A percentile compares a stretch with the other conserved stretches of the same genome.
Conservation (phyloP, 2,113 vertebrate species). For the Aspiorhynchus laticeps region DNA sequence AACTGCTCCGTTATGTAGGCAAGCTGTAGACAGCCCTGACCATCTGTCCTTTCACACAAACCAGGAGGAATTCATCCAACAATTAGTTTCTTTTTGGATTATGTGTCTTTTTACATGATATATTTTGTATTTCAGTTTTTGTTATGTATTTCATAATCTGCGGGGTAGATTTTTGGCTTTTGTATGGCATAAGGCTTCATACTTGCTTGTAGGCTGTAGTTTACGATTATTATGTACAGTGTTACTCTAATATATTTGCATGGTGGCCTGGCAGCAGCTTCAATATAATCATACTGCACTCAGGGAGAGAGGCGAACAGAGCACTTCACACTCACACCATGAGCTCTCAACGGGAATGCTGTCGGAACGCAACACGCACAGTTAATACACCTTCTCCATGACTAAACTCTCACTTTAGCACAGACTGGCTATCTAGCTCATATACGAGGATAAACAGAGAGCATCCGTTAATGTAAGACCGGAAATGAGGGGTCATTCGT, state of each 20-base stretch:
- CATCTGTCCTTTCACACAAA: constrained; percentile 50
- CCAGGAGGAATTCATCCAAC: constrained; percentile 24
- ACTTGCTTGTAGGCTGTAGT: constrained; percentile 49
- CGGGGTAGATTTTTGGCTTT: constrained; percentile 63
- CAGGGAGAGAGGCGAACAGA: constrained; percentile 46
- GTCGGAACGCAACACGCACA: constrained; percentile 72
- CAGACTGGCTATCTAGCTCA: background rate
- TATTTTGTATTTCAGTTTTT: constrained; percentile 57
- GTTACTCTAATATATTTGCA: constrained; percentile 58
- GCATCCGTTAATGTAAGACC: background rate
- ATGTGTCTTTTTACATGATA: constrained; percentile 51
- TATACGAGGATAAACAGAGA: background rate
- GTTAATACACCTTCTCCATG: constrained; percentile 58
- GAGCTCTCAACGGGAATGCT: constrained; percentile 66
- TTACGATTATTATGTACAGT: constrained; percentile 50
- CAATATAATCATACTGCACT: constrained; percentile 19
- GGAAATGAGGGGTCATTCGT: background rate
- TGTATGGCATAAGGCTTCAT: constrained; percentile 50
- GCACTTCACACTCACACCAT: constrained; percentile 59
- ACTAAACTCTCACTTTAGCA: constrained; percentile 10
- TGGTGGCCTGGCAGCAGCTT: constrained; percentile 60
- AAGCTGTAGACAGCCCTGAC: constrained; percentile 32
- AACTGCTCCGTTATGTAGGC: constrained; percentile 77
- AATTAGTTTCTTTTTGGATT: constrained; percentile 52
- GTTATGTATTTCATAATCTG: constrained; percentile 68